Evolutionary conservation across 2,888 invertebrate genomes (phyloP), one percentile per base, ranked within the genome.

Genomic region (Leptinotarsa juncta): DNA sequence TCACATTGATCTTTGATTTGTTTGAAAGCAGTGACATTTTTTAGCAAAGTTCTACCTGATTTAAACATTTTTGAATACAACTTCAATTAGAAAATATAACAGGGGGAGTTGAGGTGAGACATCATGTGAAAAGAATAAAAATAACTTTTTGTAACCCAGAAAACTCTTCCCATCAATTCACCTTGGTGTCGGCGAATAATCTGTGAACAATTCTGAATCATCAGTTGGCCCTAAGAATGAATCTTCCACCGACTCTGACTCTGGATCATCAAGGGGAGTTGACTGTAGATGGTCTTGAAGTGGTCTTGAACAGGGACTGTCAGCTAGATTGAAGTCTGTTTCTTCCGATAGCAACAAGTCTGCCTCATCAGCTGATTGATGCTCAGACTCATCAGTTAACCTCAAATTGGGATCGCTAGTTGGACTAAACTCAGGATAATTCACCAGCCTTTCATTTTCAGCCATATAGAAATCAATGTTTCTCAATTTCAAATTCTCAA

Each of bases 201-300:
- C 60, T 67, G 32, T 67, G n/a, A 72, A 18, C 51, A 70, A n/a
- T 23, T 70, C 70, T 16, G 70, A 70, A 14, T 70, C 70, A 50
- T 70, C 70, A 4, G 48, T 12, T n/a, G 55, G 20, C 48, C 57
- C 14, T 15, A 57, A 23, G 10, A 23, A 20, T 14, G 57, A 57
- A 26, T 23, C 57, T 23, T 57, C 57, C 12, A 14, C 12, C 3
- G 7, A 32, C 42, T 16, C 20, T 12, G 62, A 26, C 32, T 62
- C 70, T 26, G 70, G 53, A 18, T 62, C 32, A 32, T 65, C 62
- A 3, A 42, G 42, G 10, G 42, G 10, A 10, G 10, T 42, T 42
- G 42, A 42, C 10, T 42, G 42, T 10, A 42, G 42, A 42, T 42
- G 10, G 42, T 42, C 12, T 42, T 12, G 42, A 42, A 42, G 10